Evolutionary conservation across 2,113 vertebrate genomes (phyloP).

Genomic region (Myrmecophaga tridactyla): DNA sequence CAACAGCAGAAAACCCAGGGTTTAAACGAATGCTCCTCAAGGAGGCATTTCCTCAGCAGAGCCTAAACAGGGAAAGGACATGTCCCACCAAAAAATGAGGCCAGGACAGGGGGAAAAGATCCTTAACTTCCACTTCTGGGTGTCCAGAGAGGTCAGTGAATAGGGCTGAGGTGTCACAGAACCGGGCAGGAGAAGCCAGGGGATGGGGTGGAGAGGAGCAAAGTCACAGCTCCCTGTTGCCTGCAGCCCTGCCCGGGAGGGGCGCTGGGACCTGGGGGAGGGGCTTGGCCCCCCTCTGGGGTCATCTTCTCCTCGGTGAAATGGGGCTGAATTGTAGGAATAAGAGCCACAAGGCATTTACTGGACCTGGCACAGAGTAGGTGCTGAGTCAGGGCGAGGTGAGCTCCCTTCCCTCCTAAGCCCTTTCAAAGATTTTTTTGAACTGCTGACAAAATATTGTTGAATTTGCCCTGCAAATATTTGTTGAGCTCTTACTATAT

Average conservation of each 20-base stretch:
- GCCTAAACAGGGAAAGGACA: neutral
- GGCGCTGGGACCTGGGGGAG: neutral
- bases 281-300: neutral
- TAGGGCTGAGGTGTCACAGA: neutral
- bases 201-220: neutral
- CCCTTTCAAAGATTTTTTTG: neutral
- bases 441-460: neutral
- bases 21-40: neutral
- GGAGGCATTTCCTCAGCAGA: neutral
- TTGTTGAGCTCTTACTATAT: too few relatives aligned
- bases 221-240: neutral
- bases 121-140: neutral
- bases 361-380: too few relatives aligned
- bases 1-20: neutral
- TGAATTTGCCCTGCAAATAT: neutral
- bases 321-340: neutral
- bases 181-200: fast-evolving
- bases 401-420: neutral
- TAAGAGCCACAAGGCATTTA: too few relatives aligned
- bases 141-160: neutral
- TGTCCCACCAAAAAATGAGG: neutral
- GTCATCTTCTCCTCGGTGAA: neutral
- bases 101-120: neutral
- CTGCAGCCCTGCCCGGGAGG: neutral
- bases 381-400: too few relatives aligned